Percentiles rank a stretch among this genome's conserved stretches.
These are phyloP conservation scores for Epinephelus fuscoguttatus DNA, from an alignment of 2,113 vertebrate species.

Conservation along the genomic window DNA sequence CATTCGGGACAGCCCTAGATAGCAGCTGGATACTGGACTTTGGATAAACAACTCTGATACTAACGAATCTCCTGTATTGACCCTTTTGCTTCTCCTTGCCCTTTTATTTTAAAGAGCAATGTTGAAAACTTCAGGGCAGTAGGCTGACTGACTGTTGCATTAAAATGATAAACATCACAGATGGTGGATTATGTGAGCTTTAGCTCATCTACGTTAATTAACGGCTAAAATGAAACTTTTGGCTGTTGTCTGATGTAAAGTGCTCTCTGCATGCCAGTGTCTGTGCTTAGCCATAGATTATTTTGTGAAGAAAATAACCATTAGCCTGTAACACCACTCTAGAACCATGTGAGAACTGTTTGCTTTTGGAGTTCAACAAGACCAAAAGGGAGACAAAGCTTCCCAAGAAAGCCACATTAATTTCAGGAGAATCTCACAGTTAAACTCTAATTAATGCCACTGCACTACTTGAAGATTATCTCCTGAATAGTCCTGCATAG, in stretches of 20 bases:
- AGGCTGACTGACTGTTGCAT: neutral
- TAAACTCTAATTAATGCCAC: neutral
- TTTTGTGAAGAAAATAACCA: neutral
- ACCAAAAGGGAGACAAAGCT: neutral
- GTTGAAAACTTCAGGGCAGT: neutral
- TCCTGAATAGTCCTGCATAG: neutral
- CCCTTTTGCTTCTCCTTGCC: neutral
- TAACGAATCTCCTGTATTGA: neutral
- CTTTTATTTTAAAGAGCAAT: neutral
- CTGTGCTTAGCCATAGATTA: constrained; percentile 1
- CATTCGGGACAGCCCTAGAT: neutral
- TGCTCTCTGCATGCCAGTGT: neutral
- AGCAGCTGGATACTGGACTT: neutral
- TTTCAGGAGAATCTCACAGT: neutral
- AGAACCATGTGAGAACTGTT: neutral
- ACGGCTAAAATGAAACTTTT: neutral
- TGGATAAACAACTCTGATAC: neutral
- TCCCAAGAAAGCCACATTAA: neutral
- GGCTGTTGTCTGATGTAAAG: no score
- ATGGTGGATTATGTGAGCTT: neutral
- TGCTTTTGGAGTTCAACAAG: constrained; percentile 4
- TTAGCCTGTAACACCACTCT: neutral
- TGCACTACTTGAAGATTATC: neutral
- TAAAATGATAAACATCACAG: constrained; percentile 6
- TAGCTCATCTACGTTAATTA: neutral